Percentiles rank a stretch among this genome's conserved stretches.
phyloP scores from a whole-genome alignment of 2,888 invertebrate genomes.

The Rhagophthalmus giganteus region DNA sequence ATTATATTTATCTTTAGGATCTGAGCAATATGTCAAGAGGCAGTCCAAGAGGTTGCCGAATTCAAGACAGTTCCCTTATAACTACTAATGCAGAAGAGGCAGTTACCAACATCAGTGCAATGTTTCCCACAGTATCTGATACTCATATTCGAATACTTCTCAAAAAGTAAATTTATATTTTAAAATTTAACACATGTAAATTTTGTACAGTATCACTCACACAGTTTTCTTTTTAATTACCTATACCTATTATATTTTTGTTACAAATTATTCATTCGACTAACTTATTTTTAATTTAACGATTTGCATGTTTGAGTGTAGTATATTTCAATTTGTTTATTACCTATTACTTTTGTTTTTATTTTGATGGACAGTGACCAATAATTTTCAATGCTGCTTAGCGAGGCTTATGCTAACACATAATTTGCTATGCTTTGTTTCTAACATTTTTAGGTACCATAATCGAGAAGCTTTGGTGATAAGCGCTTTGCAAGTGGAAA shows the following conservation, averaged over 20 bases:
- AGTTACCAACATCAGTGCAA: slow-evolving; percentile 78
- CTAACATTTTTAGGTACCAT: slow-evolving; percentile 73
- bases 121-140: slow-evolving; percentile 90
- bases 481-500: slow-evolving; percentile 91
- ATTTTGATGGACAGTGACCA: background rate
- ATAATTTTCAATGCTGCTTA: slow-evolving; percentile 8
- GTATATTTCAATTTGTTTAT: background rate
- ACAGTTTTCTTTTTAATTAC: background rate
- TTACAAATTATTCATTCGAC: too few species aligned
- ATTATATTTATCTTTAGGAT: slow-evolving; percentile 13
- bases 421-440: slow-evolving; percentile 21
- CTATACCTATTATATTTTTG: too few species aligned
- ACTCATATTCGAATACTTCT: slow-evolving; percentile 83
- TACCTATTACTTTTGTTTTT: background rate
- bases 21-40: slow-evolving; percentile 11
- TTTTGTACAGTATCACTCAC: background rate
- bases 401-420: slow-evolving; percentile 26
- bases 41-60: slow-evolving; percentile 58
- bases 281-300: too few species aligned
- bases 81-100: slow-evolving; percentile 67
- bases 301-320: slow-evolving; percentile 2
- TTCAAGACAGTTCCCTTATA: slow-evolving; percentile 64
- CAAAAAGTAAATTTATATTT: slow-evolving; percentile 79
- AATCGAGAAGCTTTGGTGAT: slow-evolving; percentile 90
- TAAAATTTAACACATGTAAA: background rate